Evolutionary conservation across 2,888 invertebrate species (phyloP).

Genomic region (Ptychoptera albimana): DNA sequence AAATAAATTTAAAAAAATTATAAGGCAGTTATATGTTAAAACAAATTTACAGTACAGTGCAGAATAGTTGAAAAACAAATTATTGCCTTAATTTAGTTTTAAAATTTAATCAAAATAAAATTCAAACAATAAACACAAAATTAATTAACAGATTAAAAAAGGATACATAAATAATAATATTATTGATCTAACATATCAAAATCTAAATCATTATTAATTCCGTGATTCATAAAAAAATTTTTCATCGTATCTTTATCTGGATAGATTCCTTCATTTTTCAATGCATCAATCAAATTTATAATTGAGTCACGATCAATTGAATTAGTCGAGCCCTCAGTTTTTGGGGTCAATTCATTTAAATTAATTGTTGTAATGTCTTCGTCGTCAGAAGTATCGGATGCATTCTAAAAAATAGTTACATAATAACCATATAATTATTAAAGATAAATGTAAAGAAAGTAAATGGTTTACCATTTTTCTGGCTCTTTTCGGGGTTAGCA

Average conservation of each 20-base stretch:
- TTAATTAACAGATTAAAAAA: too few species aligned
- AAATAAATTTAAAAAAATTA: too few species aligned
- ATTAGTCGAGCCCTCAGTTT: background rate
- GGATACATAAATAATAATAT: too few species aligned
- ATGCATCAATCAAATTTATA: background rate
- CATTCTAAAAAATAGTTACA: background rate
- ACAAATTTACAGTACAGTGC: too few species aligned
- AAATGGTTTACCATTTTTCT: background rate
- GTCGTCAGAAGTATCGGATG: background rate
- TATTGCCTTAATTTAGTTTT: too few species aligned
- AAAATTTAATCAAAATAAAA: too few species aligned
- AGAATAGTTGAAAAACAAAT: too few species aligned
- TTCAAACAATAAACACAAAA: too few species aligned
- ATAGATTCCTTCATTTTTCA: slow-evolving; percentile 1
- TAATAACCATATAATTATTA: background rate
- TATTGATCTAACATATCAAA: too few species aligned
- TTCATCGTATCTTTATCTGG: slow-evolving; percentile 2
- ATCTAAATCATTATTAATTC: background rate
- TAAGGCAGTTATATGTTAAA: too few species aligned
- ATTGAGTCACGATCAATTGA: background rate
- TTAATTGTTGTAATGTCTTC: background rate
- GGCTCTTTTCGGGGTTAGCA: slow-evolving; percentile 5
- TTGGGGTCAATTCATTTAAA: background rate
- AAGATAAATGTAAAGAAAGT: background rate
- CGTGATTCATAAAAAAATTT: slow-evolving; percentile 2